Base-by-base conservation (phyloP, 1,140 invertebrate genomes). In the Paraescarpia echinospica region DNA sequence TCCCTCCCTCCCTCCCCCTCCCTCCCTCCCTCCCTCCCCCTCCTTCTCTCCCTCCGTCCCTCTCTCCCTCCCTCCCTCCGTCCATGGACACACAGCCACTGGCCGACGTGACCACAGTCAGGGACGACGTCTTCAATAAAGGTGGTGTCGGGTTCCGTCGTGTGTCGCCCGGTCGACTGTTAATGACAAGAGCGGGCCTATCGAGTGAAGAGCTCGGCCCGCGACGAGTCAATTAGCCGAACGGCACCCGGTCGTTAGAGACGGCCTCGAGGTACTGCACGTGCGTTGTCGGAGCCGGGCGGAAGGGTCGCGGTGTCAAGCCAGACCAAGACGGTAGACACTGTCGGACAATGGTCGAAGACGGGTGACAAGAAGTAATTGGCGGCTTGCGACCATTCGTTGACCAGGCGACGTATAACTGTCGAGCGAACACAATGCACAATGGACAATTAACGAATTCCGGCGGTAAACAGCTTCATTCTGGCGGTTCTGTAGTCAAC, bases 21-120 rank as follows among this genome's bases (percentile, higher is more conserved):
- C 59, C 5, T 31, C 59, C 59, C 5, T 31, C 59, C 59, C 5
- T 31, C 59, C 59, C 5, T 31, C 59, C 59, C 59, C 59, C 5
- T 31, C 59, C 59, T 5, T 31, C 59, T 18, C 12, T 90, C 89
- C 77, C 2, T 89, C 41, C 91, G 34, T 35, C 34, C 59, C 5
- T 31, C 89, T 91, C 4, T 31, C 59, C 59, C 5, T 31, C 59
- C 59, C 5, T 31, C 59, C 59, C 5, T 31, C 59, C 59, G 59
- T 31, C 59, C 59, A 18, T 31, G n/a, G n/a, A n/a, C n/a, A n/a
- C n/a, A n/a, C n/a, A n/a, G n/a, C n/a, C n/a, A n/a, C n/a, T n/a
- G n/a, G n/a, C n/a, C n/a, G n/a, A n/a, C 59, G 90, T 90, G 90
- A 90, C 90, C 18, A 18, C n/a, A 12, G n/a, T n/a, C 90, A 35